Percentiles rank a stretch among this genome's conserved stretches.
Conservation (phyloP, 2,113 vertebrate species). For the Erpornis zantholeuca region DNA sequence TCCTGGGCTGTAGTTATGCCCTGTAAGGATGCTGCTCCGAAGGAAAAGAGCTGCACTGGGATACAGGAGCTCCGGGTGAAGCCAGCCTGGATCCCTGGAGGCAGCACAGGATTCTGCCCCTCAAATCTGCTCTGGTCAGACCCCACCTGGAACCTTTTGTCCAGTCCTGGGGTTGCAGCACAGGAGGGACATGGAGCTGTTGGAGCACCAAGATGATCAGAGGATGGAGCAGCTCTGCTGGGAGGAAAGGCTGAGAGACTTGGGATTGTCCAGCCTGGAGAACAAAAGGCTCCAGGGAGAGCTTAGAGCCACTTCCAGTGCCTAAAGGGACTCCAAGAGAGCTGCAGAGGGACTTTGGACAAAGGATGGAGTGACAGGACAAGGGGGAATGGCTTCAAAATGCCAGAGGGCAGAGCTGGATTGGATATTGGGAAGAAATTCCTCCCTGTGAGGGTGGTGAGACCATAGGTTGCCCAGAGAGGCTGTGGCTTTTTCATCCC, state of each 20-base stretch:
- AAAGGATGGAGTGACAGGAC: rapidly evolving
- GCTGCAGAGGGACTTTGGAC: not conserved
- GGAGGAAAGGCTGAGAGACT: not conserved
- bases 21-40: not conserved
- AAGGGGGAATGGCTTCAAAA: not conserved
- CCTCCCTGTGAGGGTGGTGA: rapidly evolving
- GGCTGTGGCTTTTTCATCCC: not conserved
- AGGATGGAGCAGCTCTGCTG: not conserved
- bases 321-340: not conserved
- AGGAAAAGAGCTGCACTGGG: not conserved
- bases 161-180: not conserved
- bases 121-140: not conserved
- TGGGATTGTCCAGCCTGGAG: not conserved
- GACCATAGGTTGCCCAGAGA: rapidly evolving
- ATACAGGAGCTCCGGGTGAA: not conserved
- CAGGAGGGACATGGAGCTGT: not conserved
- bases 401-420: not conserved
- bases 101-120: not conserved
- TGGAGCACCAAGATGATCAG: not conserved
- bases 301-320: not conserved
- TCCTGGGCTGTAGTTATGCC: rapidly evolving
- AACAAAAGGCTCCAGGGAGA: not conserved
- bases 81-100: not conserved
- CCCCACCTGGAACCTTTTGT: not conserved
- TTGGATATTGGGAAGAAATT: not conserved